phyloP scores from a whole-genome alignment of 2,888 invertebrate genomes.

The Chelonus formosanus region DNA sequence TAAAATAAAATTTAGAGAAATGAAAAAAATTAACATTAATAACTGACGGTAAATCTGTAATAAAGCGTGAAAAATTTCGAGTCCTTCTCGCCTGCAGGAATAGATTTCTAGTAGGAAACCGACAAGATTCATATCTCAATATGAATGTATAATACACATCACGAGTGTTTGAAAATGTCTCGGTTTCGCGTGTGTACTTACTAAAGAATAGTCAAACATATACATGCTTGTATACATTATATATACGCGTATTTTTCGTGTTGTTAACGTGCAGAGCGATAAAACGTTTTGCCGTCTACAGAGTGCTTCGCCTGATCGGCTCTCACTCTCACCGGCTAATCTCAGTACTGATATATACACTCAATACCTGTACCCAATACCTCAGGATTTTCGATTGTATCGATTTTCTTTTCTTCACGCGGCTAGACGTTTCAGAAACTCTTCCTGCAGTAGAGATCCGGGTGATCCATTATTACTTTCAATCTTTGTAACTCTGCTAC shows the following conservation, averaged over 20 bases:
- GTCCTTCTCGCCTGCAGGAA: conserved; percentile 21
- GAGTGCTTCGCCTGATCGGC: conserved; percentile 18
- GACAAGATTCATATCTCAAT: conserved; percentile 60
- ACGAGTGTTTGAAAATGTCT: conserved; percentile 48
- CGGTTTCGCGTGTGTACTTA: conserved; percentile 11
- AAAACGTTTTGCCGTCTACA: conserved; percentile 36
- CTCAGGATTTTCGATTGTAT: conserved; percentile 40
- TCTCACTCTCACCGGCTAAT: conserved; percentile 28
- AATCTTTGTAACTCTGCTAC: background rate
- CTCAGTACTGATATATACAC: conserved; percentile 10
- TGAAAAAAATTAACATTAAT: background rate
- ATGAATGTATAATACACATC: conserved; percentile 59
- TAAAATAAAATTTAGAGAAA: conserved; percentile 2
- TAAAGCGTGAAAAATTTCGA: conserved; percentile 27
- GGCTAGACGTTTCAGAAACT: conserved; percentile 40
- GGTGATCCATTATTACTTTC: conserved; percentile 37
- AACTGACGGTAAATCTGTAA: background rate
- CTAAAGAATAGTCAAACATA: conserved; percentile 29
- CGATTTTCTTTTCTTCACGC: conserved; percentile 35
- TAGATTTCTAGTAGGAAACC: conserved; percentile 27
- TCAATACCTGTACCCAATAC: conserved; percentile 25
- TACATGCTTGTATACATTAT: conserved; percentile 22
- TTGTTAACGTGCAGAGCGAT: conserved; percentile 29
- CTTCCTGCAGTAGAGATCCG: conserved; percentile 38
- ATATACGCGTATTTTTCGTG: conserved; percentile 15